phyloP scores from a whole-genome alignment of 2,113 vertebrate species.

The Tenrec ecaudatus region DNA sequence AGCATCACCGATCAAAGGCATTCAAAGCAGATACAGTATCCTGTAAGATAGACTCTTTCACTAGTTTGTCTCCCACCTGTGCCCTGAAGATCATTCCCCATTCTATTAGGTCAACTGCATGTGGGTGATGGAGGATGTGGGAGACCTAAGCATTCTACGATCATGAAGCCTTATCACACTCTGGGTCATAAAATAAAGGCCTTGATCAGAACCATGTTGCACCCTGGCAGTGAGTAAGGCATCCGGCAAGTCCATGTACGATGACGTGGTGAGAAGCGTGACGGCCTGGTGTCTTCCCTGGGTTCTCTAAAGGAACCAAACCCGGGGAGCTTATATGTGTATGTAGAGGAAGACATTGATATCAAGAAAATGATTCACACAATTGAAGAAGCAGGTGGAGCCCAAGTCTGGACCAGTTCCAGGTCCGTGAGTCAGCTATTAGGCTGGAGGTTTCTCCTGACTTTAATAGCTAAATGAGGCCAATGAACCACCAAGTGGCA shows the following conservation, averaged over 20 bases:
- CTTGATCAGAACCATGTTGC: background rate
- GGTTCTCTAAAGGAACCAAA: no score
- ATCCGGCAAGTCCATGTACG: background rate
- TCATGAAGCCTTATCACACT: background rate
- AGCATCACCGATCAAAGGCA: accelerated
- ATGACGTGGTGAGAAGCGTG: background rate
- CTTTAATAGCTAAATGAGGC: no score
- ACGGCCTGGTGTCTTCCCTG: no score
- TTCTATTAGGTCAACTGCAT: background rate
- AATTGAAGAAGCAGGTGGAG: no score
- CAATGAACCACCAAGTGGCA: no score
- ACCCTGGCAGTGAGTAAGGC: no score
- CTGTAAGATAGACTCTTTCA: background rate
- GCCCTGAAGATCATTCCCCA: background rate
- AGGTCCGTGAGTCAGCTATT: no score
- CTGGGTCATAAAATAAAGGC: background rate
- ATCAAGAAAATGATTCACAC: no score
- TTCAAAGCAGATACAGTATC: background rate
- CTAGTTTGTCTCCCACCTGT: background rate
- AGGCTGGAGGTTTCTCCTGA: no score
- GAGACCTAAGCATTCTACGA: background rate
- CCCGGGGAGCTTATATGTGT: no score
- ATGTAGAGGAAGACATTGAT: no score
- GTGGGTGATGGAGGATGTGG: background rate
- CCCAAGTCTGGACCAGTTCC: no score